phyloP scores from a whole-genome alignment of 2,113 vertebrate species.

The Petroica traversi region DNA sequence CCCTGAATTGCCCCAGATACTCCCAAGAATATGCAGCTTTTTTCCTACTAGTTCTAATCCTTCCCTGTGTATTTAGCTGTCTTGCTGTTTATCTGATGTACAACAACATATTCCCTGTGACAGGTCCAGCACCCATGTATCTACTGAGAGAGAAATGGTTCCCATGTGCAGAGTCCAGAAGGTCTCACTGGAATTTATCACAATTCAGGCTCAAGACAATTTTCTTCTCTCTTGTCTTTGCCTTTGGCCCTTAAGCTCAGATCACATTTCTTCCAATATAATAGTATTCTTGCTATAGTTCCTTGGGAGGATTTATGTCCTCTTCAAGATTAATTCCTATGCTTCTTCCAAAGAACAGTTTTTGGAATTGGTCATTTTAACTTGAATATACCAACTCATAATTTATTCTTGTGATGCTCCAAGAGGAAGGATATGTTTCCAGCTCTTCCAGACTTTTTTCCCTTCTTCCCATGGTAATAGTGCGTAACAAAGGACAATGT shows the following conservation, averaged over 20 bases:
- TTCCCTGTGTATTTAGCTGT: background rate
- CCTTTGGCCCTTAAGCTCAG: background rate
- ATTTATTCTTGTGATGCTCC: background rate
- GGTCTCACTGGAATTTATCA: background rate
- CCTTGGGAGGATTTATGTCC: background rate
- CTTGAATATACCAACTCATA: background rate
- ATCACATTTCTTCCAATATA: background rate
- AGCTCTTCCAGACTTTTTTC: background rate
- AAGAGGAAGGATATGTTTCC: background rate
- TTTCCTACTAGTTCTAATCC: background rate
- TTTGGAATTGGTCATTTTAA: background rate
- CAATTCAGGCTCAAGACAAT: background rate
- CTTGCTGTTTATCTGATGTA: background rate
- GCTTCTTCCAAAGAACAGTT: background rate
- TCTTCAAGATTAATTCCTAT: background rate
- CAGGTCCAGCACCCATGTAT: background rate
- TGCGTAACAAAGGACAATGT: background rate
- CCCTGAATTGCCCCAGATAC: background rate
- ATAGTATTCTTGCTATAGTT: background rate
- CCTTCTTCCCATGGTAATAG: background rate
- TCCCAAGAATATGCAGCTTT: background rate
- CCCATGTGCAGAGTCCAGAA: background rate
- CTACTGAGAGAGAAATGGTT: background rate
- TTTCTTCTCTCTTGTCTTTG: background rate
- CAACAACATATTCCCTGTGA: background rate